A percentile compares a stretch with the other conserved stretches of the same genome.
Evolutionary conservation across 1,140 invertebrate species (phyloP).

Genomic region (Liolophura sinensis): DNA sequence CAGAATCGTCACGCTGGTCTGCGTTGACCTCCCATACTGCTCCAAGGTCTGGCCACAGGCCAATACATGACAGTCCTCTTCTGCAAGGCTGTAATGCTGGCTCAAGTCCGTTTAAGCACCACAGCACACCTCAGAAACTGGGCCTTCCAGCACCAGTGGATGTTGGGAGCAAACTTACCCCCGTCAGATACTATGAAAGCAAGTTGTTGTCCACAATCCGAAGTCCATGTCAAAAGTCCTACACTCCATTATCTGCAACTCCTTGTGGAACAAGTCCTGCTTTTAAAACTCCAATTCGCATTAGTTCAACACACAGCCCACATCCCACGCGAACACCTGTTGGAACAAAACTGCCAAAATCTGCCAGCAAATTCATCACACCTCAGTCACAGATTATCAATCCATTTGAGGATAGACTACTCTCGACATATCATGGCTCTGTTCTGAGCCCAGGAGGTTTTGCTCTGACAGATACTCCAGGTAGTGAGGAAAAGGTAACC

Average conservation of each 20-base stretch:
- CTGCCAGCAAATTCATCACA: constrained; percentile 7
- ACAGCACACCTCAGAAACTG: too few relatives aligned
- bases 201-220: too few relatives aligned
- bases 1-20: too few relatives aligned
- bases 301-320: constrained; percentile 1
- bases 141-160: too few relatives aligned
- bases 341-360: constrained; percentile 7
- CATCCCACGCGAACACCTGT: constrained; percentile 17
- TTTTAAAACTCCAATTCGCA: constrained; percentile 23
- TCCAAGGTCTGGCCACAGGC: too few relatives aligned
- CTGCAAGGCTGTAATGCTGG: too few relatives aligned
- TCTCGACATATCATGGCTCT: constrained; percentile 37
- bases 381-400: constrained; percentile 26
- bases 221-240: constrained; percentile 34
- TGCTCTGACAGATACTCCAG: constrained; percentile 32
- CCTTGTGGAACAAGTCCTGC: constrained; percentile 19
- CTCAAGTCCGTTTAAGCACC: too few relatives aligned
- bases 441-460: constrained; percentile 47
- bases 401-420: constrained; percentile 39
- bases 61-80: too few relatives aligned
- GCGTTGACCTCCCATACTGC: too few relatives aligned
- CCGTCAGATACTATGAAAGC: too few relatives aligned
- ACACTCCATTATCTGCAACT: constrained; percentile 28
- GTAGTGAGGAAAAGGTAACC: constrained; percentile 29
- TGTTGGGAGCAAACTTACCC: too few relatives aligned